Conservation (phyloP, 2,113 vertebrate species). For the Grantiella picta region DNA sequence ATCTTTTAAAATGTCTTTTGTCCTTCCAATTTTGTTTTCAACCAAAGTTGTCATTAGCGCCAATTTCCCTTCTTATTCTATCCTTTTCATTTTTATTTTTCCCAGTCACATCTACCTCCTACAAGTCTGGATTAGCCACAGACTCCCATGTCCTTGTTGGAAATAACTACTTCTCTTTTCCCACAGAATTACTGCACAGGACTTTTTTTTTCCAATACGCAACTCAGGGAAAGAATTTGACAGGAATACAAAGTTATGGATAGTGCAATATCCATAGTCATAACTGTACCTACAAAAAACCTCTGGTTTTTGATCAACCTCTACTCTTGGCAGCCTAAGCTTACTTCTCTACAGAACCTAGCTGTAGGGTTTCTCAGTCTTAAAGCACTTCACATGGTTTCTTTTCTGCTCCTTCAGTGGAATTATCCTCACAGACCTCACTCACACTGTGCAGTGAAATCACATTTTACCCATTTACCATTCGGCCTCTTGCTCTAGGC, state of each 20-base stretch:
- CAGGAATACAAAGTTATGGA: background rate
- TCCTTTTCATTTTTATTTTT: background rate
- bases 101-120: background rate
- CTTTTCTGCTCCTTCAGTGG: background rate
- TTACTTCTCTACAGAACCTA: background rate
- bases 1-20: background rate
- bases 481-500: background rate
- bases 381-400: background rate
- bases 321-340: background rate
- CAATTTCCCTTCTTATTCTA: background rate
- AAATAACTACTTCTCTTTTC: background rate
- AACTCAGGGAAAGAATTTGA: background rate
- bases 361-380: background rate
- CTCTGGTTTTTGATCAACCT: background rate
- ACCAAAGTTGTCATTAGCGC: background rate
- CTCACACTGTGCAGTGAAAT: background rate
- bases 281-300: background rate
- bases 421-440: background rate
- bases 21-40: background rate
- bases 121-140: background rate
- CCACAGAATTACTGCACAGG: background rate
- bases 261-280: background rate
- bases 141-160: background rate
- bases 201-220: background rate
- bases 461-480: background rate